Conservation (phyloP, 1,140 invertebrate genomes). For the Micrasema minimum region DNA sequence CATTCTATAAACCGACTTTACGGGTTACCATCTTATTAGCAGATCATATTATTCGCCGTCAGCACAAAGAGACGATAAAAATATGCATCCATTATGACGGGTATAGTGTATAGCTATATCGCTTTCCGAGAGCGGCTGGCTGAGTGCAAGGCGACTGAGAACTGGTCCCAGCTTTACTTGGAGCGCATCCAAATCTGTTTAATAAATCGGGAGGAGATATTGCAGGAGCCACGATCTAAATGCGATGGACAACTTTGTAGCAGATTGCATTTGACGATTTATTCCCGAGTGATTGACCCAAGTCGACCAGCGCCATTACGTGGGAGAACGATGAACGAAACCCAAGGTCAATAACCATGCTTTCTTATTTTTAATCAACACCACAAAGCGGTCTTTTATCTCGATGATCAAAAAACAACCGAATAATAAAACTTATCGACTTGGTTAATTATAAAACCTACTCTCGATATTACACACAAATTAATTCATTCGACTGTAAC, state of each 20-base stretch:
- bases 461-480: no score
- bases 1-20: no score
- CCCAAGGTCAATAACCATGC: not conserved
- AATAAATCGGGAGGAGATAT: constrained; percentile 44
- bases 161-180: constrained; percentile 18
- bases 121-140: not conserved
- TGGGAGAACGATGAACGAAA: not conserved
- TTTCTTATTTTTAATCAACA: not conserved
- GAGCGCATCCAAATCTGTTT: constrained; percentile 44
- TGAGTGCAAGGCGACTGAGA: no score
- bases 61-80: constrained; percentile 11
- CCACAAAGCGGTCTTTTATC: no score
- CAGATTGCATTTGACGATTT: constrained; percentile 26
- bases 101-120: constrained; percentile 2
- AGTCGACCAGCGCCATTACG: not conserved
- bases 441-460: no score
- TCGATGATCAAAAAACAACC: no score
- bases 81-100: constrained; percentile 17
- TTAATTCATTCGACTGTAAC: no score
- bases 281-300: constrained; percentile 16
- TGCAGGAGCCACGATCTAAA: constrained; percentile 10
- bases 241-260: constrained; percentile 24
- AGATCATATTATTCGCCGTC: not conserved
- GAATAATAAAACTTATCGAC: no score
- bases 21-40: no score